Evolutionary conservation across 2,888 invertebrate genomes (phyloP), one percentile per base, ranked within the genome.

Genomic region (Apamea crenata): DNA sequence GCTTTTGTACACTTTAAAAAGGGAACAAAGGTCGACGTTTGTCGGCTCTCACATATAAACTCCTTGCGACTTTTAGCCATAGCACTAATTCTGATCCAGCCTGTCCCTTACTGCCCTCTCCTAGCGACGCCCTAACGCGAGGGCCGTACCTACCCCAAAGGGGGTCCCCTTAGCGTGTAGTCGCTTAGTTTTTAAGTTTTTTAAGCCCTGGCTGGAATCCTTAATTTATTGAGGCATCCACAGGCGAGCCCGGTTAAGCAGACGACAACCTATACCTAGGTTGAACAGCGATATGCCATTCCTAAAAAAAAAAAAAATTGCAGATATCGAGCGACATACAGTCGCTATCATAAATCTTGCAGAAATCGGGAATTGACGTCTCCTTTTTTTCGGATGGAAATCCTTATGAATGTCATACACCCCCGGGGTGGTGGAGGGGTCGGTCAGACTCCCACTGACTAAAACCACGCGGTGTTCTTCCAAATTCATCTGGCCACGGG

Each of bases 1-100:
- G 18, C n/a, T 71, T 36, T 36, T 71, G 56, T 71, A 36, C 10
- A 4, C 53, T 67, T 81, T 67, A 67, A 80, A 67, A 68, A 75
- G 68, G 82, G 82, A 68, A 82, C 61, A 80, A 82, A 82, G 75
- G 67, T 74, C 82, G 44, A 53, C 18, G n/a, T 36, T 68, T 18
- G 14, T 36, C 18, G 59, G 14, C 8, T 67, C 32, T n/a, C 44
- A 25, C 44, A 61, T 50, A 36, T 8, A 67, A 59, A 50, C n/a
- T 74, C 10, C n/a, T 25, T 14, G 25, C 50, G 16, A 50, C 10
- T 18, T 36, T 14, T 32, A 44, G 10, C 29, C 47, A 61, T 47
- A 47, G 59, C 74, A 47, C 40, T 40, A 40, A 47, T 47, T 47
- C 47, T 5, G 5, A 47, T 47, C 47, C 47, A 16, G 14, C 47